Evolutionary conservation across 2,113 vertebrate genomes (phyloP).

Genomic region (Falco punctatus): DNA sequence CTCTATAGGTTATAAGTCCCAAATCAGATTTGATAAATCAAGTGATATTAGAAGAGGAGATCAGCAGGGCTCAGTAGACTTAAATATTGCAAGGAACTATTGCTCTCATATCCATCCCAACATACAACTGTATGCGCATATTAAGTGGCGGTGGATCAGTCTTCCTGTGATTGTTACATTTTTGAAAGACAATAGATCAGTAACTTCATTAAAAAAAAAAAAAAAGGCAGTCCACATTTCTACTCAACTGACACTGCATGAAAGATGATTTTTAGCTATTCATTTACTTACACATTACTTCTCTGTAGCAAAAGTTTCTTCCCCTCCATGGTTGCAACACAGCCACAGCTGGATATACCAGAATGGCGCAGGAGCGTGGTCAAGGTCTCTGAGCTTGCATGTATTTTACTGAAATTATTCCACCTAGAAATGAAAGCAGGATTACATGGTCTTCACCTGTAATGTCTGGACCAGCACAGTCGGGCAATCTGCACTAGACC

Average conservation of each 20-base stretch:
- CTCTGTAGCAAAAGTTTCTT: not conserved
- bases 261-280: not conserved
- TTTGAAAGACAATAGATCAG: conserved; percentile 28
- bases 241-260: not conserved
- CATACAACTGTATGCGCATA: not conserved
- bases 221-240: not conserved
- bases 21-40: conserved; percentile 59
- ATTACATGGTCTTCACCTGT: not conserved
- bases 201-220: not conserved
- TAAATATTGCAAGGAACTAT: conserved; percentile 36
- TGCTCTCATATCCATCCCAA: not conserved
- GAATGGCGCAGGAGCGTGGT: not conserved
- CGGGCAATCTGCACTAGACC: not conserved
- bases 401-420: not conserved
- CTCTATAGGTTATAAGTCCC: not conserved
- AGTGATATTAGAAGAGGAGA: conserved; percentile 35
- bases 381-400: not conserved
- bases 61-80: conserved; percentile 40
- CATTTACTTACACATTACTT: not conserved
- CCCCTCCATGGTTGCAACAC: not conserved
- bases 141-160: not conserved
- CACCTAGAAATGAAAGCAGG: not conserved
- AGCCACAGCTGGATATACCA: not conserved
- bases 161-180: not conserved
- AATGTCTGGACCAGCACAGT: not conserved